A percentile compares a stretch with the other conserved stretches of the same genome.
These are phyloP conservation scores for Stenurella melanura DNA, from an alignment of 2,888 invertebrate species.

Conservation along the genomic window DNA sequence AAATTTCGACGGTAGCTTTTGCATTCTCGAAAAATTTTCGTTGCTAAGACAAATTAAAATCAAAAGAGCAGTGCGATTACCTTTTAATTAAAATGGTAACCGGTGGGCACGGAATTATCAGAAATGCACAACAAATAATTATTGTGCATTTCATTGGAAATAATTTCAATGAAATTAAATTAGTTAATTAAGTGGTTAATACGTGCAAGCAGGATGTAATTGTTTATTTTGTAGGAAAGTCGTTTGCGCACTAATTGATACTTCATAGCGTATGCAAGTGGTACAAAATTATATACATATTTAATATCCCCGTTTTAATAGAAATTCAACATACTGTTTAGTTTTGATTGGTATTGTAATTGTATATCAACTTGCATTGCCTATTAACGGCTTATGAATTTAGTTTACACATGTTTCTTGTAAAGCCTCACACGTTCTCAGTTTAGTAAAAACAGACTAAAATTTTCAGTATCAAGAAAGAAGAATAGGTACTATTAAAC, in stretches of 20 bases:
- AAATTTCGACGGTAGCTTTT: neutral
- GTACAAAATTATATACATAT: constrained; percentile 3
- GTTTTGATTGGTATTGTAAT: too few relatives aligned
- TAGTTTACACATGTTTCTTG: too few relatives aligned
- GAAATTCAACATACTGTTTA: neutral
- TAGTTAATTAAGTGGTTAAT: constrained; percentile 28
- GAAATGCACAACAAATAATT: constrained; percentile 1
- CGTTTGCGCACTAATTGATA: constrained; percentile 21
- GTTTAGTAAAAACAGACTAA: too few relatives aligned
- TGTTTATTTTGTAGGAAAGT: constrained; percentile 21
- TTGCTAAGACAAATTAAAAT: neutral
- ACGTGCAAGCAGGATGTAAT: constrained; percentile 5
- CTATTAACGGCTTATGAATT: too few relatives aligned
- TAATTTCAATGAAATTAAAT: constrained; percentile 19
- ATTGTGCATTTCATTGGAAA: too few relatives aligned
- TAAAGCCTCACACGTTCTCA: too few relatives aligned
- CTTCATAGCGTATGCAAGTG: neutral
- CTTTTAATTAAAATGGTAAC: constrained; percentile 3
- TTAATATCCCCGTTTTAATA: neutral
- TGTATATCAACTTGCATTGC: too few relatives aligned
- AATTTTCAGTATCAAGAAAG: too few relatives aligned
- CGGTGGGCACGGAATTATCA: neutral
- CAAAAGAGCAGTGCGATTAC: neutral
- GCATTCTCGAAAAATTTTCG: neutral
- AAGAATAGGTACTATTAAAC: too few relatives aligned